Base-by-base conservation (phyloP, 2,113 vertebrate species). In the Ranitomeya imitator region DNA sequence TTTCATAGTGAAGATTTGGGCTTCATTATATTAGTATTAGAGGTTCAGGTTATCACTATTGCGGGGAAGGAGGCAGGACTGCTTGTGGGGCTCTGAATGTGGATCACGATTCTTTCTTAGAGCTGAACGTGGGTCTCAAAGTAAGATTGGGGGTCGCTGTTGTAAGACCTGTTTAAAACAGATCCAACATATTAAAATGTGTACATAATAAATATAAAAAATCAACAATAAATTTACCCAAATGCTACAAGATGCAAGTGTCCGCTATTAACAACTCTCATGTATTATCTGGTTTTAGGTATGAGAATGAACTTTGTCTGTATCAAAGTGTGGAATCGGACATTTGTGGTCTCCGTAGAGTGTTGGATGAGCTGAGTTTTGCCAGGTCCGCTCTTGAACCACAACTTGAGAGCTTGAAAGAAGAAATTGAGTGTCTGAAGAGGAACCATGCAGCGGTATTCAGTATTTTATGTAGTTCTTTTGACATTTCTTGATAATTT, bases 321-420 rank as follows among this genome's bases (percentile, higher is more conserved):
- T 95, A 96, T 76, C 96, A 96, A 45, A 96, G 96, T 0, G 97
- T 97, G 87, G 98, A 98, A 51, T 92, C 96, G 0, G 98, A 99
- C 69, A 96, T 96, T 10, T 95, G 93, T 0, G 93, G 96, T 83
- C 69, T 96, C 0, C 93, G 91, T 5, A 91, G 90, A 0, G 91
- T 95, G 11, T 86, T 95, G 92, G 96, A 96, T 15, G 91, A 93
- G 57, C 88, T 95, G 91, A 93, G 89, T 31, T 90, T 95, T 91
- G 89, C 93, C 82, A 94, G 93, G 23, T 94, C 96, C 0, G 96
- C 97, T 92, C 93, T 98, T 90, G 93, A 95, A 90, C 90, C 93
- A 1, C 93, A 94, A 86, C 90, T 89, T 0, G 92, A 94, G 82
- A 89, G 90, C 31, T 59, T 96, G 86, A 94, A 91, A 0, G 95